These are phyloP conservation scores for Tetramorium simillimum DNA, from an alignment of 1,140 invertebrate genomes.

Conservation along the genomic window DNA sequence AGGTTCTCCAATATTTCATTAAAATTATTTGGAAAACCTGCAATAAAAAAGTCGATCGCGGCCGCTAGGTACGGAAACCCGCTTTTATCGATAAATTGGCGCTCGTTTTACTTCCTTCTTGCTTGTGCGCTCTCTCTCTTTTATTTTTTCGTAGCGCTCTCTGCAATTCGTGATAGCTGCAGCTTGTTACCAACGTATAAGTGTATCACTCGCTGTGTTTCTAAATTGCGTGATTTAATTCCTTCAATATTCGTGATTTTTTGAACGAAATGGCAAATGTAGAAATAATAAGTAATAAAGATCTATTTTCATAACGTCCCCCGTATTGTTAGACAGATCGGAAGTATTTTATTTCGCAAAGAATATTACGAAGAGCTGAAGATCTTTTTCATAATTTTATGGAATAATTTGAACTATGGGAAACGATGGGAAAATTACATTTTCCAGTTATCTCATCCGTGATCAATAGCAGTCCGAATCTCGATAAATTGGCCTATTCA, in stretches of 20 bases:
- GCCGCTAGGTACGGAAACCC: not conserved
- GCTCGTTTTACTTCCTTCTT: slow-evolving; percentile 25
- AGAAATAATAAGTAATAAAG: not conserved
- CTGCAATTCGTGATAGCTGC: slow-evolving; percentile 18
- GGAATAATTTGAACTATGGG: not conserved
- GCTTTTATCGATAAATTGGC: slow-evolving; percentile 52
- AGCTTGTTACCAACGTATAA: not conserved
- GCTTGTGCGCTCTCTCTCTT: slow-evolving; percentile 2
- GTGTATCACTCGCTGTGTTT: not conserved
- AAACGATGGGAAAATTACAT: not conserved
- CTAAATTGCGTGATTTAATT: slow-evolving; percentile 23
- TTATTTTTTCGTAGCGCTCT: slow-evolving; percentile 16
- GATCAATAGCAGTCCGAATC: not conserved
- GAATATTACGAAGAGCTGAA: too few relatives aligned
- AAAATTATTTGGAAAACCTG: slow-evolving; percentile 60
- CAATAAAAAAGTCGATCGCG: slow-evolving; percentile 26
- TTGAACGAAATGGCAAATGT: not conserved
- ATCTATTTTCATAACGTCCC: not conserved
- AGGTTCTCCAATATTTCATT: slow-evolving; percentile 55
- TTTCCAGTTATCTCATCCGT: not conserved
- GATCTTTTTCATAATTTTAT: not conserved
- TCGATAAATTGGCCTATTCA: not conserved
- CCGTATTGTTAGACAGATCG: not conserved
- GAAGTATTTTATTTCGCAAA: not conserved
- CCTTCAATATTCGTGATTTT: slow-evolving; percentile 5